These are phyloP conservation scores for Notechis scutatus DNA, from an alignment of 2,113 vertebrate genomes.

Conservation along the genomic window DNA sequence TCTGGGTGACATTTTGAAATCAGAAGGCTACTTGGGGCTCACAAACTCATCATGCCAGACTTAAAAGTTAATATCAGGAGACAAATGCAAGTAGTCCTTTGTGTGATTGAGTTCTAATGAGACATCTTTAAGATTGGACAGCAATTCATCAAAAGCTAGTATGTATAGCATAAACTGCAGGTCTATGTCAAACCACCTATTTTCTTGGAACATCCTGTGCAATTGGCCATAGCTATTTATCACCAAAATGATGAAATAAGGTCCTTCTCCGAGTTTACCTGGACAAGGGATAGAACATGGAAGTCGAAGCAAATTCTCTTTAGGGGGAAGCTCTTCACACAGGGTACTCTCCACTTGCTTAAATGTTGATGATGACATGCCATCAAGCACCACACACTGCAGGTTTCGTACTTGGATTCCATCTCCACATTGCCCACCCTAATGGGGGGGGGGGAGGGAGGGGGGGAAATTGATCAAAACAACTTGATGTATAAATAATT, in stretches of 20 bases:
- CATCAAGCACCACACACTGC: conserved; percentile 80
- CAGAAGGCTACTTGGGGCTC: neutral
- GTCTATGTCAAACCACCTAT: neutral
- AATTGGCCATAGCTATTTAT: neutral
- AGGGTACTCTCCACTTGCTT: conserved; percentile 65
- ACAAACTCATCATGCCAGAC: neutral
- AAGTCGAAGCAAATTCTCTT: conserved; percentile 70
- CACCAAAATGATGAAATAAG: neutral
- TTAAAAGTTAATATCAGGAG: neutral
- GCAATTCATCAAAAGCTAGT: neutral
- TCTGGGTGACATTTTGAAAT: neutral
- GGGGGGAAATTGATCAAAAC: neutral
- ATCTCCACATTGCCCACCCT: conserved; percentile 93
- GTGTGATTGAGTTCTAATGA: neutral
- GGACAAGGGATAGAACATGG: conserved; percentile 89
- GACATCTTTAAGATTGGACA: neutral
- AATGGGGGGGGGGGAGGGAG: neutral
- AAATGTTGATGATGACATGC: conserved; percentile 60
- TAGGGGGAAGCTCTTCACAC: conserved; percentile 75
- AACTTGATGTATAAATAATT: conserved; percentile 10
- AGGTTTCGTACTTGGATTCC: conserved; percentile 81
- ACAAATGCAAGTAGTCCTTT: neutral
- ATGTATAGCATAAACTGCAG: neutral
- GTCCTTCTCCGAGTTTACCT: conserved; percentile 67
- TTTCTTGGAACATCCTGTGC: neutral